Conservation (phyloP, 1,140 invertebrate species). For the Cyclargus thomasi region DNA sequence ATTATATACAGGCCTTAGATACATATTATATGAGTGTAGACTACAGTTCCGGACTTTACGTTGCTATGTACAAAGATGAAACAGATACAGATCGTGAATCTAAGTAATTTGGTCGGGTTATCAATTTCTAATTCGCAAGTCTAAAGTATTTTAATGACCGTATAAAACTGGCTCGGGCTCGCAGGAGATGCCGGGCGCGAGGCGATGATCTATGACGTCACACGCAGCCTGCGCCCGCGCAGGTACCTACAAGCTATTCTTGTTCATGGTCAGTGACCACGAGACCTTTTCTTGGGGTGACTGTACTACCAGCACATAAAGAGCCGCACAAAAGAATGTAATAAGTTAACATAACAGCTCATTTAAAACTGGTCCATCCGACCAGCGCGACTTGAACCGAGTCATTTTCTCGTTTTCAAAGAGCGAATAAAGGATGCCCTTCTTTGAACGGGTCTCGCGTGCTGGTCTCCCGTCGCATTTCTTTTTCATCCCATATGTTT, state of each 20-base stretch:
- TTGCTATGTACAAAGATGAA: too few relatives aligned
- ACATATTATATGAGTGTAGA: too few relatives aligned
- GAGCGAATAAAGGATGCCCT: slow-evolving; percentile 49
- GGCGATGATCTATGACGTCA: slow-evolving; percentile 52
- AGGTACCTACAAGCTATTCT: slow-evolving; percentile 63
- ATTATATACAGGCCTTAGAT: too few relatives aligned
- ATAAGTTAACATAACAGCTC: slow-evolving; percentile 35
- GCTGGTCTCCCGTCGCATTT: slow-evolving; percentile 41
- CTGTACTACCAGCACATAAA: slow-evolving; percentile 52
- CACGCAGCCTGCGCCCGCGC: slow-evolving; percentile 39
- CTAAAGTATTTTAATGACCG: slow-evolving; percentile 13
- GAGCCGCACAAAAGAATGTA: slow-evolving; percentile 42
- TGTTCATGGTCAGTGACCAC: slow-evolving; percentile 68
- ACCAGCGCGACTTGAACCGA: slow-evolving; percentile 38
- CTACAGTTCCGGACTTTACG: too few relatives aligned
- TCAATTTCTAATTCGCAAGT: background rate
- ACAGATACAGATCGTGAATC: too few relatives aligned
- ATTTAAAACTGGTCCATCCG: slow-evolving; percentile 36
- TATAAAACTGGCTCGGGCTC: slow-evolving; percentile 13
- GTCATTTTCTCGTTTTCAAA: slow-evolving; percentile 39
- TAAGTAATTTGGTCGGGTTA: background rate
- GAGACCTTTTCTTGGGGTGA: slow-evolving; percentile 67
- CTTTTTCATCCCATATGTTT: slow-evolving; percentile 68
- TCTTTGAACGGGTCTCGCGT: slow-evolving; percentile 38
- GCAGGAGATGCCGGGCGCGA: slow-evolving; percentile 18